phyloP scores from a whole-genome alignment of 2,888 invertebrate species.

The Brenthis daphne region DNA sequence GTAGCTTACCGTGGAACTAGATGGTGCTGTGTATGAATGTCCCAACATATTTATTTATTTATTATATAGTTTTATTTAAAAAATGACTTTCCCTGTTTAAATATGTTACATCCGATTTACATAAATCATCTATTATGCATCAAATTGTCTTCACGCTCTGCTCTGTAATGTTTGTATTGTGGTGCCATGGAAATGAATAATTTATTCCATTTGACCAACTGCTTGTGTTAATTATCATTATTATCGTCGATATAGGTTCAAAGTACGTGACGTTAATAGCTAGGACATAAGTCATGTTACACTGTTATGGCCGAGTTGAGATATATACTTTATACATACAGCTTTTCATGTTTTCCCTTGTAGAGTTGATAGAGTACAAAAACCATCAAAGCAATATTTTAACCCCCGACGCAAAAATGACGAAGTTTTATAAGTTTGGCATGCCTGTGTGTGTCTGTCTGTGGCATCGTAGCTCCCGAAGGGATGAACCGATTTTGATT shows the following conservation, averaged over 20 bases:
- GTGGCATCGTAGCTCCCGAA: no score
- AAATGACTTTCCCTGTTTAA: conserved; percentile 21
- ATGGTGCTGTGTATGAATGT: no score
- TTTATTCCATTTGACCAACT: conserved; percentile 27
- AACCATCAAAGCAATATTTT: no score
- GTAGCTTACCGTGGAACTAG: no score
- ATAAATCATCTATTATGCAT: conserved; percentile 19
- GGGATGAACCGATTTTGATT: no score
- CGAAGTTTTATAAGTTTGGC: no score
- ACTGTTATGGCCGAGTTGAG: not conserved
- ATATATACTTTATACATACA: not conserved
- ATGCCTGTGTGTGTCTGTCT: no score
- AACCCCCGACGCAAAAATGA: no score
- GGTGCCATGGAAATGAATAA: conserved; percentile 42
- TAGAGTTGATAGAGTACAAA: no score
- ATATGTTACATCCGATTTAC: conserved; percentile 35
- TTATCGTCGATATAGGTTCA: conserved; percentile 12
- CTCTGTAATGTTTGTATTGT: conserved; percentile 33
- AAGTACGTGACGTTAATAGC: not conserved
- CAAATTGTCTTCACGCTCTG: conserved; percentile 25
- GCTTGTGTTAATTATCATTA: conserved; percentile 18
- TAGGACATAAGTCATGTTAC: not conserved
- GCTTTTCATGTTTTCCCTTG: not conserved
- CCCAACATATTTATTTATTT: no score
- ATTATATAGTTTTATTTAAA: not conserved